These are phyloP conservation scores for Zygaena filipendulae DNA, from an alignment of 2,888 invertebrate species.

Conservation along the genomic window DNA sequence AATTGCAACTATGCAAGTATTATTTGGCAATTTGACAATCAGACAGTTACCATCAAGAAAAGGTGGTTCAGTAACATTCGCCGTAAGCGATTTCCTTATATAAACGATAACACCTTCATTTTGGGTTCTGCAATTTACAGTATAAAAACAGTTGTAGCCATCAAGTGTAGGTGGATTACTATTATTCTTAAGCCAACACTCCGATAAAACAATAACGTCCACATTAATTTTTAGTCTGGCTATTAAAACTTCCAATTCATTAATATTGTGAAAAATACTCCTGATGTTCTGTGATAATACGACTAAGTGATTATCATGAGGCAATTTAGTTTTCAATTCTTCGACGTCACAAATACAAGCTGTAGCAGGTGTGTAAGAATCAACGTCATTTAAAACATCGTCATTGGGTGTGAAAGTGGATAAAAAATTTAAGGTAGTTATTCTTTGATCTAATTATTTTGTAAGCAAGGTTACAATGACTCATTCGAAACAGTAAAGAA, in stretches of 20 bases:
- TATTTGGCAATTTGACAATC: constrained; percentile 1
- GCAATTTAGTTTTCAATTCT: too few relatives aligned
- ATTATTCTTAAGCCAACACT: not conserved
- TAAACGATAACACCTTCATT: constrained; percentile 8
- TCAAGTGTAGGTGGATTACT: not conserved
- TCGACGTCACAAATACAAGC: too few relatives aligned
- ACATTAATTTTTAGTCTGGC: not conserved
- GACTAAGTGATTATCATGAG: too few relatives aligned
- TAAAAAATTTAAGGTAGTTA: too few relatives aligned
- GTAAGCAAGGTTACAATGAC: too few relatives aligned
- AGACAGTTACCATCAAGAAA: constrained; percentile 5
- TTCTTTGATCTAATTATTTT: too few relatives aligned
- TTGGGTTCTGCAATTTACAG: not conserved
- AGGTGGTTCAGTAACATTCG: constrained; percentile 3
- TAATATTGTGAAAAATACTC: not conserved
- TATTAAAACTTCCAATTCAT: not conserved
- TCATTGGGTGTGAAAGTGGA: too few relatives aligned
- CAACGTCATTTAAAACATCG: too few relatives aligned
- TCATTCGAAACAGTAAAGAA: too few relatives aligned
- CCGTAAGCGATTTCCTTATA: constrained; percentile 3
- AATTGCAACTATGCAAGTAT: constrained; percentile 4
- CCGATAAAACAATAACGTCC: not conserved
- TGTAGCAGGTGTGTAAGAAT: too few relatives aligned
- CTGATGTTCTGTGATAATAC: not conserved
- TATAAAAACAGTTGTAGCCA: not conserved